Percentiles rank a stretch among this genome's conserved stretches.
These are phyloP conservation scores for Azorinus chamasolen DNA, from an alignment of 2,888 invertebrate species.

Conservation along the genomic window DNA sequence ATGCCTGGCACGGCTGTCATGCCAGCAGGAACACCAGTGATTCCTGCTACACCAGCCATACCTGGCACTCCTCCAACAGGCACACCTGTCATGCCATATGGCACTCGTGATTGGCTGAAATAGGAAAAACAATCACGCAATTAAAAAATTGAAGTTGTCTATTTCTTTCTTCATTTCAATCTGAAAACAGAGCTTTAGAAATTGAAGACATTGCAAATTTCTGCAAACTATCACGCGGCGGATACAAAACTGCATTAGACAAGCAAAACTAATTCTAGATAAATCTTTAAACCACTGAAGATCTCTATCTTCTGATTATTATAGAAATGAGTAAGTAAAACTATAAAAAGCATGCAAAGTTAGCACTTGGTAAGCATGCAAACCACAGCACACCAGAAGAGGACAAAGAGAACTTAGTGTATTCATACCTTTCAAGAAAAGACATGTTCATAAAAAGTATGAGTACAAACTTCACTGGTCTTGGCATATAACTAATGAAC, in stretches of 20 bases:
- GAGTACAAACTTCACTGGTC: not conserved
- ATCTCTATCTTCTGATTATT: too few relatives aligned
- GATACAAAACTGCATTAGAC: constrained; percentile 28
- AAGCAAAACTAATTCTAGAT: constrained; percentile 14
- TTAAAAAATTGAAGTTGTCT: not conserved
- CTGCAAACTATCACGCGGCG: constrained; percentile 1
- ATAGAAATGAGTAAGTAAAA: constrained; percentile 5
- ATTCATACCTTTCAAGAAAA: constrained; percentile 14
- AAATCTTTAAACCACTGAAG: not conserved
- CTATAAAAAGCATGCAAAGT: constrained; percentile 32
- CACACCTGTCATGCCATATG: constrained; percentile 52
- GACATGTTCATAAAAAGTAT: not conserved
- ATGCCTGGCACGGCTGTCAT: constrained; percentile 55
- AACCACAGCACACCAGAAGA: constrained; percentile 33
- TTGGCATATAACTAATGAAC: too few relatives aligned
- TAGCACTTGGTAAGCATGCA: constrained; percentile 22
- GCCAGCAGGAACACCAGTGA: constrained; percentile 37
- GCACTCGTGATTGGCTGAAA: constrained; percentile 31
- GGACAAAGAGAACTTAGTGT: constrained; percentile 5
- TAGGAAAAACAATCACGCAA: constrained; percentile 3
- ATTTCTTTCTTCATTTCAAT: not conserved
- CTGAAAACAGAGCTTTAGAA: not conserved
- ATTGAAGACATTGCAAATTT: not conserved
- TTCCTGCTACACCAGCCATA: constrained; percentile 47
- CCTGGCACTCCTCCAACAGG: constrained; percentile 41